Evolutionary conservation across 92 coral and sea anemone genomes (phyloP).

Genomic region (Bergia sp.): DNA sequence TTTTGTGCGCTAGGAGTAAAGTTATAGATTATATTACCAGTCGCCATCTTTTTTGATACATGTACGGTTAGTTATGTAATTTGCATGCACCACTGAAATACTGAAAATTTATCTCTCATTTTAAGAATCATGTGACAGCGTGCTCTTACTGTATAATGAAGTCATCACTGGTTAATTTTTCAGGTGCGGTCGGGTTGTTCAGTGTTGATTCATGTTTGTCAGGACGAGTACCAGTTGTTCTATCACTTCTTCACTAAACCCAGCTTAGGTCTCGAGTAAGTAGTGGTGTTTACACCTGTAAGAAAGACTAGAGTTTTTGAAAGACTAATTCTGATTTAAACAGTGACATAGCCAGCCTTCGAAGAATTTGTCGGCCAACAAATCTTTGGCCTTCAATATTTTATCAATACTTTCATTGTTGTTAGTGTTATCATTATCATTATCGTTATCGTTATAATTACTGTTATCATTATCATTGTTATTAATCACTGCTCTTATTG

Average conservation of each 20-base stretch:
- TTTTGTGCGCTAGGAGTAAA: too few species aligned
- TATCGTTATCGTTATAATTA: too few species aligned
- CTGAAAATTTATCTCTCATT: too few species aligned
- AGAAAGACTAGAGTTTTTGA: background rate
- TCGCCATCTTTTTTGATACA: too few species aligned
- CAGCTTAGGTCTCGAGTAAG: conserved; percentile 93
- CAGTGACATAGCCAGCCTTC: background rate
- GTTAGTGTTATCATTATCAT: too few species aligned
- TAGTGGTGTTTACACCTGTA: background rate
- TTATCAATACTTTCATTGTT: background rate
- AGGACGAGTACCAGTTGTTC: conserved; percentile 92
- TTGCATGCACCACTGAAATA: too few species aligned
- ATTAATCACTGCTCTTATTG: background rate
- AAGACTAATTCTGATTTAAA: background rate
- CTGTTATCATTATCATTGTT: background rate
- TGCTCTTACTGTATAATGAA: background rate
- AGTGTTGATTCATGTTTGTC: conserved; percentile 91
- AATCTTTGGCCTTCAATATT: too few species aligned
- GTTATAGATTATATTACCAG: too few species aligned
- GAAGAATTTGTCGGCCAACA: too few species aligned
- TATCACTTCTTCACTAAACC: conserved; percentile 95
- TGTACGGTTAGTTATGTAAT: too few species aligned
- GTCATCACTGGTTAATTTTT: background rate
- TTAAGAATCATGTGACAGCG: too few species aligned
- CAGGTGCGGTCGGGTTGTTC: conserved; percentile 99